Percentiles rank a stretch among this genome's conserved stretches.
These are phyloP conservation scores for Trichomalopsis sarcophagae DNA, from an alignment of 1,140 invertebrate species.

Conservation along the genomic window DNA sequence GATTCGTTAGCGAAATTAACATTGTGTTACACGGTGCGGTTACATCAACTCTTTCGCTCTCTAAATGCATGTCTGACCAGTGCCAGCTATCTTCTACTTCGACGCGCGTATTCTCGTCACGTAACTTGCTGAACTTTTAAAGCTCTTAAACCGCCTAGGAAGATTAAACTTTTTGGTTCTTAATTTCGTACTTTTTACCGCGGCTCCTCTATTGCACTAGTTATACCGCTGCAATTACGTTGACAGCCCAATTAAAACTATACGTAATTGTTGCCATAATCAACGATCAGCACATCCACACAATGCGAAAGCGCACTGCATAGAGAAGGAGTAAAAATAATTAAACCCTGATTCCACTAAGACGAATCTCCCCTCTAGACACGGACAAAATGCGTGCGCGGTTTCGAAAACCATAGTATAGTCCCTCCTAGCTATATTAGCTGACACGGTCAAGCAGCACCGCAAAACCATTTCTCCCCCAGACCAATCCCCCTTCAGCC, in stretches of 20 bases:
- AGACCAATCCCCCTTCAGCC: not conserved
- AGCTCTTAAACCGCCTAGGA: not conserved
- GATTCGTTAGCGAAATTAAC: no score
- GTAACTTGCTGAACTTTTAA: not conserved
- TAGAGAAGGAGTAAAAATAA: not conserved
- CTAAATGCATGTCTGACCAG: not conserved
- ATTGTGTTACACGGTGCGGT: not conserved
- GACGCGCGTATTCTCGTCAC: not conserved
- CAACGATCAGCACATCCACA: no score
- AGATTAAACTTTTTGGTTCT: not conserved
- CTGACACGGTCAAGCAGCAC: not conserved
- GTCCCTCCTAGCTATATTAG: not conserved
- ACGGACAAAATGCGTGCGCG: not conserved
- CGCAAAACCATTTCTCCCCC: not conserved
- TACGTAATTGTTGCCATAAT: not conserved
- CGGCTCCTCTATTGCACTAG: not conserved
- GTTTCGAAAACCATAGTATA: not conserved
- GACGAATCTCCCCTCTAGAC: not conserved
- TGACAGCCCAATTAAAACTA: not conserved
- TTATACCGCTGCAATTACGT: not conserved
- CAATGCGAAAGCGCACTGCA: no score
- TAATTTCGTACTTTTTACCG: not conserved
- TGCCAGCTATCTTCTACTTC: not conserved
- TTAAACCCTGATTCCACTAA: not conserved
- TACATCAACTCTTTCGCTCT: not conserved